phyloP scores from a whole-genome alignment of 1,140 invertebrate species.

The Bradynema listronoti region DNA sequence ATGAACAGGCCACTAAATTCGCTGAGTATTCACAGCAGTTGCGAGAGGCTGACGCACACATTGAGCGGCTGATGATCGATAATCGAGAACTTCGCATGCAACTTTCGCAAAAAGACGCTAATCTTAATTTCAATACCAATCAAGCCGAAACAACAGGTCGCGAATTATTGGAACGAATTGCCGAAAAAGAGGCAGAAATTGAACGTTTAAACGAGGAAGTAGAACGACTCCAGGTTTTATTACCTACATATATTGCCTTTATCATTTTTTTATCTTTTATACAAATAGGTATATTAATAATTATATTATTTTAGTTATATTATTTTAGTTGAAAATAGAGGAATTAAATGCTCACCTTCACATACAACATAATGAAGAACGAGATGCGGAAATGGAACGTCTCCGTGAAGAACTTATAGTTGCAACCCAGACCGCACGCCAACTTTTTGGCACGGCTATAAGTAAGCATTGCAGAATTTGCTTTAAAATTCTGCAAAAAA shows the following conservation, averaged over 20 bases:
- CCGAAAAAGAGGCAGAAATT: constrained; percentile 35
- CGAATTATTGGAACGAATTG: constrained; percentile 29
- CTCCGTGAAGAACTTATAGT: constrained; percentile 45
- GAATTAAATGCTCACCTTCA: constrained; percentile 26
- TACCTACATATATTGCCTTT: no score
- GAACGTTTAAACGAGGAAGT: constrained; percentile 26
- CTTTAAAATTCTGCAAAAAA: no score
- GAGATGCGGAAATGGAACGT: constrained; percentile 46
- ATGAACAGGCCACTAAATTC: constrained; percentile 44
- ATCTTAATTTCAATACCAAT: constrained; percentile 13
- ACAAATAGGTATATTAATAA: neutral
- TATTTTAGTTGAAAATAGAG: constrained; percentile 32
- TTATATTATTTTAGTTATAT: neutral
- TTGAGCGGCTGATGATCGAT: constrained; percentile 32
- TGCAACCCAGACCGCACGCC: constrained; percentile 46
- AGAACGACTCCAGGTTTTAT: no score
- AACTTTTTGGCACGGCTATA: constrained; percentile 38
- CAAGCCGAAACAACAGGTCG: constrained; percentile 19
- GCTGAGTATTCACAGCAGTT: constrained; percentile 30
- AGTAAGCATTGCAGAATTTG: no score
- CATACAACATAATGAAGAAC: constrained; percentile 33
- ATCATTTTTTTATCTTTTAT: no score
- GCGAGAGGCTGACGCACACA: constrained; percentile 20
- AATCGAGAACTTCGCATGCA: constrained; percentile 23
- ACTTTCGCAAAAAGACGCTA: constrained; percentile 18